These are phyloP conservation scores for Stomatorhinus ivindoensis DNA, from an alignment of 2,113 vertebrate species.

Conservation along the genomic window DNA sequence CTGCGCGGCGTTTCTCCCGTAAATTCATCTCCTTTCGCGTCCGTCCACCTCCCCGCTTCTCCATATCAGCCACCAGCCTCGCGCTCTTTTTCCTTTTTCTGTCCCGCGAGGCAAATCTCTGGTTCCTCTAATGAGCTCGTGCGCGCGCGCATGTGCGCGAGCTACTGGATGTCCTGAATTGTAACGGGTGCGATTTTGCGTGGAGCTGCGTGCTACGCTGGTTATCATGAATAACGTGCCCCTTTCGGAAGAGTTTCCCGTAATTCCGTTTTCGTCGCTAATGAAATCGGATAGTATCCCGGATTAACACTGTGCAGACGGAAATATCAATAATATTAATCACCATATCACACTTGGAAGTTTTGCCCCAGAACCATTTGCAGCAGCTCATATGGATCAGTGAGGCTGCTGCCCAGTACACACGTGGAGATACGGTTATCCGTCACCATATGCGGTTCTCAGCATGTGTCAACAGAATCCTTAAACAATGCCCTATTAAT, in stretches of 20 bases:
- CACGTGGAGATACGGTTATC: slow-evolving; percentile 27
- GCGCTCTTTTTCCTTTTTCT: background rate
- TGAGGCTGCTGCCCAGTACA: background rate
- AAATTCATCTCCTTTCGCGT: background rate
- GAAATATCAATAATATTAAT: slow-evolving; percentile 6
- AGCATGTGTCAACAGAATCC: background rate
- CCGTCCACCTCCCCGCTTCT: background rate
- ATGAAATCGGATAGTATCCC: slow-evolving; percentile 14
- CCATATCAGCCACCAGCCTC: background rate
- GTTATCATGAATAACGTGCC: background rate
- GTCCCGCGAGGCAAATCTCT: background rate
- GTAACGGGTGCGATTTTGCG: background rate
- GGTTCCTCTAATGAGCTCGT: background rate
- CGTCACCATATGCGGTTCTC: background rate
- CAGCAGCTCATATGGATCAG: background rate
- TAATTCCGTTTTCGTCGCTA: slow-evolving; percentile 3
- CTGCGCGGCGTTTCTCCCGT: background rate
- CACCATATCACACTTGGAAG: slow-evolving; percentile 2
- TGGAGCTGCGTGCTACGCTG: background rate
- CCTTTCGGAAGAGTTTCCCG: background rate
- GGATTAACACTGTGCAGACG: background rate
- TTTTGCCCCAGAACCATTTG: background rate
- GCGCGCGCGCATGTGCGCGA: background rate
- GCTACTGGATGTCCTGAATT: background rate
- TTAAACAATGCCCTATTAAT: background rate